Evolutionary conservation across 2,797 vertebrate species (phyloP).

Genomic region (Lacerta bilineata): DNA sequence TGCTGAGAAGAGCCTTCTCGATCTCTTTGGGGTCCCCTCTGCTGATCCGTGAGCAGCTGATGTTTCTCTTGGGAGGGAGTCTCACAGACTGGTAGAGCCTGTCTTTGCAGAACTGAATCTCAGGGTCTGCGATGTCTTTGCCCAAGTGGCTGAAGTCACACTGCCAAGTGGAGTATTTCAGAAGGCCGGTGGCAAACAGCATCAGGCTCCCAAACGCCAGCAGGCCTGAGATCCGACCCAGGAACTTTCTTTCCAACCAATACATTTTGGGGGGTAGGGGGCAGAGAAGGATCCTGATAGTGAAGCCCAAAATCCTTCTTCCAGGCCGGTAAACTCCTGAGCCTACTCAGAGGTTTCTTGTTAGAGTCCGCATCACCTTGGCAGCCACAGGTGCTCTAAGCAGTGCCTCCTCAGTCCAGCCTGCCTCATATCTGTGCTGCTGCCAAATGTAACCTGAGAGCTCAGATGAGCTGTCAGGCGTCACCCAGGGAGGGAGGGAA

Average conservation of each 20-base stretch:
- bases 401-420: no score
- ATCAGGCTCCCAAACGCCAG: conserved; percentile 55
- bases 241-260: conserved; percentile 8
- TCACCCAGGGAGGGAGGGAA: conserved; percentile 1
- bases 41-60: conserved; percentile 78
- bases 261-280: conserved; percentile 16
- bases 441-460: background rate
- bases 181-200: conserved; percentile 53
- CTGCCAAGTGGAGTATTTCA: conserved; percentile 57
- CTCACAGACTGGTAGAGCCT: conserved; percentile 66
- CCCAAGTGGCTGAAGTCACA: conserved; percentile 55
- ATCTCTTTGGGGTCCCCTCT: conserved; percentile 71
- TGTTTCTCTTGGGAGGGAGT: conserved; percentile 64
- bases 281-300: conserved; percentile 30
- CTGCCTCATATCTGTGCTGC: background rate
- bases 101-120: conserved; percentile 52
- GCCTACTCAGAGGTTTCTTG: conserved; percentile 36
- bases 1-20: conserved; percentile 54
- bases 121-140: conserved; percentile 21
- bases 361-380: background rate
- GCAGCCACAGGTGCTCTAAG: background rate
- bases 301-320: conserved; percentile 73
- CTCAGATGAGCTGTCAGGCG: background rate
- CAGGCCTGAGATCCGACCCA: background rate
- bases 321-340: conserved; percentile 74